Percentiles rank a stretch among this genome's conserved stretches.
phyloP scores from a whole-genome alignment of 2,888 invertebrate genomes.

The Blastobasis lacticolella region DNA sequence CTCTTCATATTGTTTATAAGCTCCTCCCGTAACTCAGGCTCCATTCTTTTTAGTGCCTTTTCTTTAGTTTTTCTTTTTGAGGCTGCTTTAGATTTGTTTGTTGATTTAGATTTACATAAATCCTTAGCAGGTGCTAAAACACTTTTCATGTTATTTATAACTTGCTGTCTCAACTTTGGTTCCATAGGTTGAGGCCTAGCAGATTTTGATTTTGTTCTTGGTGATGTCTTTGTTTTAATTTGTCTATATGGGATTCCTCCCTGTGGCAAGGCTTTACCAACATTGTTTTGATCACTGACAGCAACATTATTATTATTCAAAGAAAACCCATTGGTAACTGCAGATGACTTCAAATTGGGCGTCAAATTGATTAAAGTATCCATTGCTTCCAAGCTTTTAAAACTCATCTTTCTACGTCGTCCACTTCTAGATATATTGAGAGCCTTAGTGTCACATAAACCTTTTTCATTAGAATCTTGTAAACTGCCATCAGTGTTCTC shows the following conservation, averaged over 20 bases:
- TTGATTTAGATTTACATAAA: slow-evolving; percentile 7
- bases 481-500: neutral
- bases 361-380: slow-evolving; percentile 40
- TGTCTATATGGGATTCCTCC: no score
- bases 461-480: slow-evolving; percentile 3
- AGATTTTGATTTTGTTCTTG: no score
- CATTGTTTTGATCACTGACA: slow-evolving; percentile 40
- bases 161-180: no score
- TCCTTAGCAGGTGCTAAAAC: slow-evolving; percentile 4
- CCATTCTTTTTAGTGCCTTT: neutral
- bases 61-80: neutral
- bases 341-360: neutral
- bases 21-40: slow-evolving; percentile 3
- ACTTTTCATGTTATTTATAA: slow-evolving; percentile 8
- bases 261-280: slow-evolving; percentile 7
- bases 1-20: slow-evolving; percentile 8
- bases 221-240: no score
- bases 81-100: slow-evolving; percentile 7
- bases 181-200: no score
- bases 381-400: slow-evolving; percentile 34
- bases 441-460: neutral
- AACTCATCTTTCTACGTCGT: slow-evolving; percentile 23
- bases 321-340: slow-evolving; percentile 18
- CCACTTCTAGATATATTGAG: slow-evolving; percentile 29
- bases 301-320: slow-evolving; percentile 65